A percentile compares a stretch with the other conserved stretches of the same genome.
phyloP scores from a whole-genome alignment of 2,113 vertebrate genomes.

The Sturnira hondurensis region DNA sequence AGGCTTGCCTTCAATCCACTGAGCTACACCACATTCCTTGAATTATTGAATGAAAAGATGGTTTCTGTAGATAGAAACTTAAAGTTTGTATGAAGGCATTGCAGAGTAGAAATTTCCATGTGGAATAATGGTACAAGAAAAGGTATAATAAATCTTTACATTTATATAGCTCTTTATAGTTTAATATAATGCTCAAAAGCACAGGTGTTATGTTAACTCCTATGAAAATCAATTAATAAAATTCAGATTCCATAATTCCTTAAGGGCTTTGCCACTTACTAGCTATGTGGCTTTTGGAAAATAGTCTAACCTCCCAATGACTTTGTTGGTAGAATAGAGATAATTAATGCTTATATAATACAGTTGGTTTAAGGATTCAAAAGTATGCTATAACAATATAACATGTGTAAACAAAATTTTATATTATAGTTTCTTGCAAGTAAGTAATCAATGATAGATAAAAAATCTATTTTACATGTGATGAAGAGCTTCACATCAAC shows the following conservation, averaged over 20 bases:
- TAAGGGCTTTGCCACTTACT: background rate
- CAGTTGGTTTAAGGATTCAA: background rate
- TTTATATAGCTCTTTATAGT: conserved; percentile 29
- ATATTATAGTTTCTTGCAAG: background rate
- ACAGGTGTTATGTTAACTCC: background rate
- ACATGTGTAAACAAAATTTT: background rate
- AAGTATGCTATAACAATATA: background rate
- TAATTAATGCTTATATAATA: background rate
- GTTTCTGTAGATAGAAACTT: background rate
- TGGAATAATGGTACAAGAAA: conserved; percentile 21
- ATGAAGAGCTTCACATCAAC: background rate
- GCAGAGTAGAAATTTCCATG: background rate
- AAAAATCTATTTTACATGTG: background rate
- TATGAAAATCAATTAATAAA: conserved; percentile 25
- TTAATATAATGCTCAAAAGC: conserved; percentile 1
- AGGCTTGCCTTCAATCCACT: too few relatives aligned
- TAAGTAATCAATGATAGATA: background rate
- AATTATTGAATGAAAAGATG: background rate
- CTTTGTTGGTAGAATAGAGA: background rate
- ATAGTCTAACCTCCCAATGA: background rate
- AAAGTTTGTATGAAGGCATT: conserved; percentile 3
- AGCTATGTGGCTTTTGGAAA: background rate
- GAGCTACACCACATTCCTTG: too few relatives aligned
- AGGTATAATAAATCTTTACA: conserved; percentile 11
- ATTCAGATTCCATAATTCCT: conserved; percentile 42